phyloP scores from a whole-genome alignment of 2,888 invertebrate species.

The Lamproptera curius region DNA sequence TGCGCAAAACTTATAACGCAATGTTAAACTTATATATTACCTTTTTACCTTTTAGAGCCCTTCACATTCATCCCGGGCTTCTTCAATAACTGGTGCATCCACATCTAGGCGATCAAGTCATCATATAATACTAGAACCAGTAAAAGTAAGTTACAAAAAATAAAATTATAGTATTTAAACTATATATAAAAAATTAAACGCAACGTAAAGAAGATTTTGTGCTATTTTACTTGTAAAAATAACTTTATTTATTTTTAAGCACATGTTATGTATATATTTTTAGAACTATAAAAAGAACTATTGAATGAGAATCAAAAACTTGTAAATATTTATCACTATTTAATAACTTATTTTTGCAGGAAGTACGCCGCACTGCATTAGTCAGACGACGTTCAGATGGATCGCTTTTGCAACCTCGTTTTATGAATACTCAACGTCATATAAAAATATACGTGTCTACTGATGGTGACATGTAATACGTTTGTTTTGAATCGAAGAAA shows the following conservation, averaged over 20 bases:
- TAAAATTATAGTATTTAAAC: no score
- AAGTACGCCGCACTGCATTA: slow-evolving; percentile 56
- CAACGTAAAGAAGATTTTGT: no score
- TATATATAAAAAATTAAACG: no score
- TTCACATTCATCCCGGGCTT: slow-evolving; percentile 56
- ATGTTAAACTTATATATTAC: no score
- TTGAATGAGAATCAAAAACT: no score
- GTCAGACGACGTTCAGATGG: slow-evolving; percentile 68
- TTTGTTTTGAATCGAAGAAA: no score
- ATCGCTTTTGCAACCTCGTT: slow-evolving; percentile 54
- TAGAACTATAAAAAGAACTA: no score
- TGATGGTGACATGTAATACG: slow-evolving; percentile 27
- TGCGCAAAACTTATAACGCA: no score
- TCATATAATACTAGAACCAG: slow-evolving; percentile 59
- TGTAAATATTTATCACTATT: no score
- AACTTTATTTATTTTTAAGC: no score
- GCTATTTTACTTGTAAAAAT: no score
- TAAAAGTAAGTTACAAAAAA: slow-evolving; percentile 41
- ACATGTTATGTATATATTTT: no score
- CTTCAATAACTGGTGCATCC: slow-evolving; percentile 64
- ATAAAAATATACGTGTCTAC: slow-evolving; percentile 66
- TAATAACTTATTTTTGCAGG: slow-evolving; percentile 50
- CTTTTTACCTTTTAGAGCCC: slow-evolving; percentile 53
- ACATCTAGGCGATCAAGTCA: slow-evolving; percentile 70
- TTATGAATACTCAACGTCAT: slow-evolving; percentile 46